A percentile compares a stretch with the other conserved stretches of the same genome.
Conservation (phyloP, 2,888 invertebrate species). For the Crocallis elinguaria region DNA sequence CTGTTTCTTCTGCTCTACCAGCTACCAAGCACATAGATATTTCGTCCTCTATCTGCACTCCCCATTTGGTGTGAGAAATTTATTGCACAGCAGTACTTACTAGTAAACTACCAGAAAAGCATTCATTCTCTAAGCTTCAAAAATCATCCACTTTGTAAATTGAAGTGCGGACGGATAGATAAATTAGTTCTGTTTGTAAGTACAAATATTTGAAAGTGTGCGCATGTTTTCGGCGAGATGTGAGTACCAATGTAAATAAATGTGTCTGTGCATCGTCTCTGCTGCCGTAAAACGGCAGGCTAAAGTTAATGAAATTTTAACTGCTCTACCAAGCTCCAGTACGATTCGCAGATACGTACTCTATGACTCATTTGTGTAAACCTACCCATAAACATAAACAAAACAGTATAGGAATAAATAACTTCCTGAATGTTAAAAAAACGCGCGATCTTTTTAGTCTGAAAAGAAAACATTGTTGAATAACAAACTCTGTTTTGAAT, state of each 20-base stretch:
- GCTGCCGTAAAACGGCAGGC: conserved; percentile 38
- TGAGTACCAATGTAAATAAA: conserved; percentile 49
- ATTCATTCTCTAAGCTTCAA: no score
- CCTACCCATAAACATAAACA: conserved; percentile 8
- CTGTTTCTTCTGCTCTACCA: no score
- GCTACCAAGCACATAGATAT: no score
- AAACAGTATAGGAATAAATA: not conserved
- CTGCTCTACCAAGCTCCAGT: conserved; percentile 21
- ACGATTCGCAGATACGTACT: conserved; percentile 13
- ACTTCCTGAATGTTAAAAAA: not conserved
- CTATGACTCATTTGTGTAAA: conserved; percentile 17
- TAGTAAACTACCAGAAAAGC: no score
- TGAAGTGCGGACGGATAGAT: no score
- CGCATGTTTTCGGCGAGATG: conserved; percentile 30
- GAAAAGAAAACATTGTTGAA: not conserved
- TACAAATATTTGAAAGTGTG: no score
- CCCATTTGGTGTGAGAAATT: no score
- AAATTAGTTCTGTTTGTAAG: no score
- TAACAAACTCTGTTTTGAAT: not conserved
- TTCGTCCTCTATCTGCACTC: no score
- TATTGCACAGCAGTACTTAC: no score
- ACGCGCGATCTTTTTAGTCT: not conserved
- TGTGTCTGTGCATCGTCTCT: conserved; percentile 43
- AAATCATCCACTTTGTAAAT: no score
- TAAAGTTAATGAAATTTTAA: conserved; percentile 39